These are phyloP conservation scores for Rattus norvegicus DNA, from an alignment of 2,113 vertebrate genomes.

Conservation along the genomic window GRCr8 NC_086026.1:40473501-40474000, in stretches of 20 bases:
- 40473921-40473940: no score
- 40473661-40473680: not conserved
- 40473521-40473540: constrained; percentile 74
- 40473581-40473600: constrained; percentile 57
- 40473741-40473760: constrained; percentile 42
- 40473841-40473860: not conserved
- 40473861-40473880: not conserved
- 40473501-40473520: constrained; percentile 65
- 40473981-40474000: not conserved
- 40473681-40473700: constrained; percentile 16
- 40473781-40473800: not conserved
- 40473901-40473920: not conserved
- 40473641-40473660: not conserved
- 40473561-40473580: constrained; percentile 78
- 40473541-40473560: constrained; percentile 76
- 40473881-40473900: not conserved
- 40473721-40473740: not conserved
- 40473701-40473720: not conserved
- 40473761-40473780: not conserved
- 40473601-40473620: constrained; percentile 7
- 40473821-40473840: not conserved
- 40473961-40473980: not conserved
- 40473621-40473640: constrained; percentile 28
- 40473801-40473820: not conserved
- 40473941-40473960: not conserved